Base-by-base conservation (phyloP, 2,113 vertebrate species). In the Chloroceryle aenea region DNA sequence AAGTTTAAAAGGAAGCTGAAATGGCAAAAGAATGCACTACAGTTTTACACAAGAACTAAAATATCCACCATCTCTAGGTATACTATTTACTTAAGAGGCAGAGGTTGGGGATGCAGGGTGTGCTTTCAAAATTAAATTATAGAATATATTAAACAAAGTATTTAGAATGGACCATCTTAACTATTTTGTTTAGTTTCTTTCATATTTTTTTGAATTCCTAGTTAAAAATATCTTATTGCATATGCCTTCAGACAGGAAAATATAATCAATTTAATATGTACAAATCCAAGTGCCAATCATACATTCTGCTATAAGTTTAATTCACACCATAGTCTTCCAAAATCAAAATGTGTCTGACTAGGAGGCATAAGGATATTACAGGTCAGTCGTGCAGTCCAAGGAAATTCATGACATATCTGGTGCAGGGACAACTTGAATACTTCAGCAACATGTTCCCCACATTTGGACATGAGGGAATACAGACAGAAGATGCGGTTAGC, bases 371-470 rank as follows among this genome's bases (percentile, higher is more conserved):
- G 58, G 43, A 76, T 53, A 68, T 90, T 53, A 68, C 7, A 82
- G 62, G 85, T 21, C 78, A 95, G 63, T 14, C 87, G 69, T 53
- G 87, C 10, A 82, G 85, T 58, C 53, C 71, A 68, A 78, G 77
- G 75, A 62, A 91, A 90, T 75, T 81, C 52, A 89, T 94, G 85
- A 61, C 59, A 12, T 64, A 72, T 47, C 69, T 62, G 85, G 53
- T 85, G 58, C 82, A 87, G 74, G 21, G 36, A 76, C 53, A 90
- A 76, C 40, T 17, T 38, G n/a, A 79, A 43, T n/a, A 68, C 12
- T 75, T 91, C 6, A 2, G 48, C 62, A 75, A 82, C 32, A 40
- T 1, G 8, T 34, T 94, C 32, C 69, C 71, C 53, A 68, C 59
- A 82, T 78, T 75, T 63, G 53, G 62, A 61, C 0, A 0, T 11